Evolutionary conservation across 2,113 vertebrate genomes (phyloP).

Genomic region (Bos indicus): DNA sequence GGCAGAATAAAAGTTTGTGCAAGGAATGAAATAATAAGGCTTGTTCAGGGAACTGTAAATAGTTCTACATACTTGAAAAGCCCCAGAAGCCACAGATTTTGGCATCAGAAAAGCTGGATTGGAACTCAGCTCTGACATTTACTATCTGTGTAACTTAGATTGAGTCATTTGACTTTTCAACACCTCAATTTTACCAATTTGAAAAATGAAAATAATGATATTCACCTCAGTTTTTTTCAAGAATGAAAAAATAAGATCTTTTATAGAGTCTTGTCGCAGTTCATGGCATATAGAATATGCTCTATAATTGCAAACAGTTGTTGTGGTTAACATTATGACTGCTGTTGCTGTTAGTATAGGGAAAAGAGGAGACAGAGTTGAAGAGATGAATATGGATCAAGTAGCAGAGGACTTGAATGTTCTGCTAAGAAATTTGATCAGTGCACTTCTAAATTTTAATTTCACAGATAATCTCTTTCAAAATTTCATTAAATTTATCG

Average conservation of each 20-base stretch:
- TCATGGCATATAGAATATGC: not conserved
- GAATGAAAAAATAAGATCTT: not conserved
- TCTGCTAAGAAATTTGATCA: not conserved
- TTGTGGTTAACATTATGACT: not conserved
- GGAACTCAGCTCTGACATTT: not conserved
- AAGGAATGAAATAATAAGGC: not conserved
- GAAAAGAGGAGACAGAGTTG: not conserved
- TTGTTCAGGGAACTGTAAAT: conserved; percentile 13
- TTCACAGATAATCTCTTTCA: not conserved
- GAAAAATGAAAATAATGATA: not conserved
- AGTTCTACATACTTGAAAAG: not conserved
- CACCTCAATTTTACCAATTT: not conserved
- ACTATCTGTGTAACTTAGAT: not conserved
- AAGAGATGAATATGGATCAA: not conserved
- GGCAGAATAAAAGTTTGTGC: not conserved
- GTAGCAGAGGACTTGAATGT: not conserved
- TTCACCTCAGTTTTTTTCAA: not conserved
- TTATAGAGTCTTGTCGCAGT: not conserved
- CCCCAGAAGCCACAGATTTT: not conserved
- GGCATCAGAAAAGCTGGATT: not conserved
- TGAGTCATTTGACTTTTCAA: not conserved
- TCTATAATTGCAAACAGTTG: not conserved
- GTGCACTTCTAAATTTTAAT: not conserved
- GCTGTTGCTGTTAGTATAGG: not conserved
- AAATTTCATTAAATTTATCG: not conserved